Base-by-base conservation (phyloP, 2,888 invertebrate genomes). In the Bugula neritina region DNA sequence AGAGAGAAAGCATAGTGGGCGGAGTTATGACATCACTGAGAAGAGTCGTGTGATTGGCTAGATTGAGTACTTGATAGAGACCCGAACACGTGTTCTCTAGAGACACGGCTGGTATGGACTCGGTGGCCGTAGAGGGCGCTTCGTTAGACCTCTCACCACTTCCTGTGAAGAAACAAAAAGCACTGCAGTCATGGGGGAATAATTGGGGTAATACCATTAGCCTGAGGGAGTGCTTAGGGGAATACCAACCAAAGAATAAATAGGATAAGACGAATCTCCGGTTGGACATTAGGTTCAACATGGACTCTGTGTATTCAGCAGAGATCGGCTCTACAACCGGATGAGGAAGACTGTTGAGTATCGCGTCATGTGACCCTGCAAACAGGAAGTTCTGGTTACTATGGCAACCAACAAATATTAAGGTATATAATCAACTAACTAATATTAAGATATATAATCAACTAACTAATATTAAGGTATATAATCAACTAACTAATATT, bases 91-190 rank as follows among this genome's bases (percentile, higher is more conserved):
- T 63, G 31, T 63, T 31, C 31, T 63, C 63, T 1, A 63, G 31
- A 13, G 63, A 63, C 29, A 63, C 63, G 31, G 63, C 63, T 13
- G 63, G 63, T 31, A 63, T 63, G 13, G 63, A 63, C 63, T 63
- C 63, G 3, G 63, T 63, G 5, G 63, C 63, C 3, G 63, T 29
- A 25, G 25, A 21, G 3, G 29, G 63, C 5, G 34, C 5, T 31
- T 63, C 63, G 25, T 25, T 31, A 29, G 25, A 10, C 27, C 63
- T 25, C 17, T 63, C 63, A 2, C 63, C 63, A 1, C 5, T 29
- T 13, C 63, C 63, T 63, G n/a, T 43, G n/a, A n/a, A n/a, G n/a
- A n/a, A n/a, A n/a, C n/a, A n/a, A n/a, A n/a, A n/a, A n/a, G n/a
- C n/a, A n/a, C n/a, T n/a, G n/a, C n/a, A n/a, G n/a, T n/a, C n/a